Evolutionary conservation across 2,888 invertebrate genomes (phyloP).

Genomic region (Ariolimax columbianus): DNA sequence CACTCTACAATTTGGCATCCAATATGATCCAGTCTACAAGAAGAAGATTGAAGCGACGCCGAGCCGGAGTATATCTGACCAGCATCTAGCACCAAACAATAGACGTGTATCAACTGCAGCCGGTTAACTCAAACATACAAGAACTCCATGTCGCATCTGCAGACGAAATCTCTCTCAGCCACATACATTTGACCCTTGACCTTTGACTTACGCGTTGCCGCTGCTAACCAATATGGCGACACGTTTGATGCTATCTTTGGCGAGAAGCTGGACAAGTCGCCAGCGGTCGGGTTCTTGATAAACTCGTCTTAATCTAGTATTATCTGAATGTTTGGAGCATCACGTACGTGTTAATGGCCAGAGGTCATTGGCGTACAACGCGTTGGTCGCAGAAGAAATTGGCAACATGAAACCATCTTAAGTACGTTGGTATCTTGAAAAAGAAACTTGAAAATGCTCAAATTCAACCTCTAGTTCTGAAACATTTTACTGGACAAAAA

Average conservation of each 20-base stretch:
- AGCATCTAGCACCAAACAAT: constrained; percentile 13
- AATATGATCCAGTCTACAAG: not conserved
- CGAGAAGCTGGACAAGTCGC: constrained; percentile 6
- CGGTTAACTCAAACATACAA: not conserved
- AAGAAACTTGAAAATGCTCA: too few species aligned
- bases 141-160: not conserved
- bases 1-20: too few species aligned
- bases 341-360: not conserved
- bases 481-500: too few species aligned
- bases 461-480: too few species aligned
- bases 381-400: too few species aligned
- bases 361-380: not conserved
- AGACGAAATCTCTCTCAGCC: constrained; percentile 4
- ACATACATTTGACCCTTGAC: constrained; percentile 13
- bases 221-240: constrained; percentile 25
- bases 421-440: too few species aligned
- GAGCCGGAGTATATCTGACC: not conserved
- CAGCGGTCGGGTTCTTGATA: constrained; percentile 6
- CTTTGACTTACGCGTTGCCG: not conserved
- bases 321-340: not conserved
- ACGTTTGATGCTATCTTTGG: constrained; percentile 6
- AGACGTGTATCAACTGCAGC: not conserved
- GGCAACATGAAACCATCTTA: too few species aligned
- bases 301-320: not conserved
- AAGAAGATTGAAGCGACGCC: not conserved